Conservation (phyloP, 2,113 vertebrate species). For the Donacobius atricapilla region DNA sequence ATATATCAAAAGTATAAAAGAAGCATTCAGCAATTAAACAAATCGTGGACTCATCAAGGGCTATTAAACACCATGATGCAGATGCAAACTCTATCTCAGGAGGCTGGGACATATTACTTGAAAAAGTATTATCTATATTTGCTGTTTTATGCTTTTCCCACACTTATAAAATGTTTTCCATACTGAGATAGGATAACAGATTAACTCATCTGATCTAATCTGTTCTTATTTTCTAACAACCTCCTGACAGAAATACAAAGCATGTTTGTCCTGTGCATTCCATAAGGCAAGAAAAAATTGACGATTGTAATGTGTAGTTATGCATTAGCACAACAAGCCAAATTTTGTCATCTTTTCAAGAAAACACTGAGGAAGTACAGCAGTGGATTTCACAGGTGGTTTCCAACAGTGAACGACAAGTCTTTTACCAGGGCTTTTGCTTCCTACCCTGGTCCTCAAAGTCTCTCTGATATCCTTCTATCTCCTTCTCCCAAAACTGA, state of each 20-base stretch:
- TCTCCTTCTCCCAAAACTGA: background rate
- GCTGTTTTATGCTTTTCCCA: background rate
- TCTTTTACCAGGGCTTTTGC: background rate
- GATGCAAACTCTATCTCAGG: background rate
- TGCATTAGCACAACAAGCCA: background rate
- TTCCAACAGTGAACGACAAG: background rate
- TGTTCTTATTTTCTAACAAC: background rate
- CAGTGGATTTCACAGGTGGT: background rate
- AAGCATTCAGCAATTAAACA: background rate
- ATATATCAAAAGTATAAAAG: background rate
- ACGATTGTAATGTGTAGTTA: background rate
- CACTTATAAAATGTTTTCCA: background rate
- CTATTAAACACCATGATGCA: background rate
- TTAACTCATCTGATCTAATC: background rate
- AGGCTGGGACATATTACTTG: background rate
- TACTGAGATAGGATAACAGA: background rate
- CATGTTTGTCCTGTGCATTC: background rate
- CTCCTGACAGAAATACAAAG: background rate
- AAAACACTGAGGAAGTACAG: background rate
- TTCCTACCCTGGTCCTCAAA: background rate
- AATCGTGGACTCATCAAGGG: background rate
- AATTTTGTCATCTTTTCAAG: background rate
- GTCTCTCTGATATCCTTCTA: background rate
- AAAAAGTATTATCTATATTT: background rate
- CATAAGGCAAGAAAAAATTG: background rate